Evolutionary conservation across 2,797 vertebrate genomes (phyloP).

Genomic region (Sebastes cheni): DNA sequence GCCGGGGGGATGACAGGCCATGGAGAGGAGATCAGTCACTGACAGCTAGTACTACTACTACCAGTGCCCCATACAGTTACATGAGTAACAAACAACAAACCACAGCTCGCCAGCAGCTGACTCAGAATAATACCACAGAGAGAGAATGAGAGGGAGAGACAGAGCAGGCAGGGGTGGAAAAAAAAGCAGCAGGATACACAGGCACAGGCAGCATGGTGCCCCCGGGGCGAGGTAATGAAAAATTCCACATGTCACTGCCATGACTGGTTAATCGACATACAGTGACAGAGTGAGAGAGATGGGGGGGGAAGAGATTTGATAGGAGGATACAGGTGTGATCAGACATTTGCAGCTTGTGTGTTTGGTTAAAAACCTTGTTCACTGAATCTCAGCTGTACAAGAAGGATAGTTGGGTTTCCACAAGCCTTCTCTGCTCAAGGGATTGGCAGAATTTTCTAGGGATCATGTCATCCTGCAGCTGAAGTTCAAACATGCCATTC

Average conservation of each 20-base stretch:
- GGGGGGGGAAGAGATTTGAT: constrained; percentile 4
- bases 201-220: constrained; percentile 53
- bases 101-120: constrained; percentile 34
- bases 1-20: constrained; percentile 74
- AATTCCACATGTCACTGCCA: constrained; percentile 80
- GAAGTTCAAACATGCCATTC: constrained; percentile 19
- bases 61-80: constrained; percentile 50
- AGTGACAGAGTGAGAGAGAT: constrained; percentile 19
- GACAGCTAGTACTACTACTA: constrained; percentile 16
- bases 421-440: neutral
- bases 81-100: constrained; percentile 46
- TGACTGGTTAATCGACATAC: constrained; percentile 66
- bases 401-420: neutral
- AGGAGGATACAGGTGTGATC: constrained; percentile 28
- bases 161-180: constrained; percentile 12
- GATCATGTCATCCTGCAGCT: neutral
- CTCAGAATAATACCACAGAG: constrained; percentile 49
- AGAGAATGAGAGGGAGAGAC: constrained; percentile 33
- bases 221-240: constrained; percentile 75
- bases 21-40: constrained; percentile 60
- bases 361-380: neutral
- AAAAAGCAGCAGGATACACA: constrained; percentile 40
- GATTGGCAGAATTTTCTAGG: neutral
- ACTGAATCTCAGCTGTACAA: neutral
- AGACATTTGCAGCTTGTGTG: neutral